Evolutionary conservation across 2,797 vertebrate genomes (phyloP), one percentile per base, ranked within the genome.

Genomic region (Paratrypauchen microcephalus): DNA sequence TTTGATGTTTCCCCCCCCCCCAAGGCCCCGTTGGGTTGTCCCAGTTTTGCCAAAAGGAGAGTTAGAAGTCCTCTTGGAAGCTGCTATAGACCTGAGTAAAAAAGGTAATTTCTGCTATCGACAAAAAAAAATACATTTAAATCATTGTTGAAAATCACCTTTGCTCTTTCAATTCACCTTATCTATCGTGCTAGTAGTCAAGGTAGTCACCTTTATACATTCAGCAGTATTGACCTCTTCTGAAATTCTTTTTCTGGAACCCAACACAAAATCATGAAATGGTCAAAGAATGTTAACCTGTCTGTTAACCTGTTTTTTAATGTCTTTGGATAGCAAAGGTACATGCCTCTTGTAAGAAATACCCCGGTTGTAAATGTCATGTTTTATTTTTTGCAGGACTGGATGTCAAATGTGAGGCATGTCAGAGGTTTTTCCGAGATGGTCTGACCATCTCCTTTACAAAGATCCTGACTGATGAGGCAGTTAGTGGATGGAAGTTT

Each of bases 41-140:
- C 98, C 98, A 94, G 98, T 99, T 89, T 95, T 99, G 94, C 98
- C 98, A 87, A 99, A 99, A 93, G 98, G 98, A 92, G 98, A 99
- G 91, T 95, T 99, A 92, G 98, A 99, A 96, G 96, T 99, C 92
- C 97, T 99, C 93, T 95, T 99, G 93, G 98, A 99, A 98, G 97
- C 97, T 95, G 97, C 98, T 95, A 98, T 99, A 91, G 98, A 99
- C 91, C 95, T 99, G 91, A 97, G 97, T 96, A 99, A 98, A 97
- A 99, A 97, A 96, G 97, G 98, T 99, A 94, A 83, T 88, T 70
- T 36, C 8, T 24, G 12, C 11, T 36, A n/a, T 2, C 1, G 2
- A 36, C 7, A 36, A 12, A 2, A n/a, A 18, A 60, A 19, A 60
- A 36, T 59, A n/a, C 28, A 57, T 57, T 57, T 6, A 28, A 15